Base-by-base conservation (phyloP, 2,113 vertebrate species). In the Percopsis transmontana region DNA sequence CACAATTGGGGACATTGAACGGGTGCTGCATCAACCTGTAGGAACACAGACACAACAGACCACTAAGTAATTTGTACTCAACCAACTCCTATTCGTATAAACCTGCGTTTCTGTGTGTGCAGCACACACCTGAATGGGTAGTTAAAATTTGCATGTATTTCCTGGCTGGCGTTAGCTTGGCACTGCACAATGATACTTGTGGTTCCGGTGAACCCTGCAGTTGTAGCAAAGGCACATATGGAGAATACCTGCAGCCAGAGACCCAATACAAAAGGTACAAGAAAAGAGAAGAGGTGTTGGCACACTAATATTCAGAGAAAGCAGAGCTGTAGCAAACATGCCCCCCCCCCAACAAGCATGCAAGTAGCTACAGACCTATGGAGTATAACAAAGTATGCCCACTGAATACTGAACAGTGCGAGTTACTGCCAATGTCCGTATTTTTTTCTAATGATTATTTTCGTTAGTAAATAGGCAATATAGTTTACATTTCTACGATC, bases 211-310 rank as follows among this genome's bases (percentile, higher is more conserved):
- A 95, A 98, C 50, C 95, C 95, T 66, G 91, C 93, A 19, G 94
- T 94, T 19, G 94, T 92, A 42, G 95, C 96, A 74, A 98, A 99
- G 69, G 97, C 95, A 68, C 98, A 98, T 87, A 98, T 94, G 80
- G 96, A 89, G 62, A 98, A 98, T 33, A 97, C 89, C 97, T 99
- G 66, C 33, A 55, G 56, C 2, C 47, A 60, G 41, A 59, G 18
- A 42, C 11, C n/a, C 41, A 27, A 63, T n/a, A n/a, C n/a, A 20
- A 58, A 54, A 54, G 19, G 41, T 50, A 72, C 1, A 63, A 38
- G 61, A 76, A 62, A 63, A 51, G 19, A 63, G 2, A 48, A 39
- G 1, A 63, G 1, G n/a, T 8, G 1, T 38, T 40, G 3, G 7
- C 19, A 45, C 50, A 56, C 2, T 13, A 60, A 68, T 47, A 33